Conservation (phyloP, 30 jellyfish, hydroid and myxozoan species). For the Turritopsis rubra region DNA sequence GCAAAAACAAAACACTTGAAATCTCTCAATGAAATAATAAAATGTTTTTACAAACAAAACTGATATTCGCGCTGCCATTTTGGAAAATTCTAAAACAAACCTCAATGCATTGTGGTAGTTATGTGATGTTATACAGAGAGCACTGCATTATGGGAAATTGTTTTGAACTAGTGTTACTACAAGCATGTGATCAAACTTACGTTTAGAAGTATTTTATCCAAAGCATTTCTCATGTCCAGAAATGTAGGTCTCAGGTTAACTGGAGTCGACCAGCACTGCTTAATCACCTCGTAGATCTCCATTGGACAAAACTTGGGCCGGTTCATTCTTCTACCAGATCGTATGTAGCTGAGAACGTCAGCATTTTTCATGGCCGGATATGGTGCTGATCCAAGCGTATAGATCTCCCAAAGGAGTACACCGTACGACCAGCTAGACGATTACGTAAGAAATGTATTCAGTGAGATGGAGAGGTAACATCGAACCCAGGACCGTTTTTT, state of each 20-base stretch:
- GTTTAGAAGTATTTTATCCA: neutral
- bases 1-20: no score
- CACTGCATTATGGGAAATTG: no score
- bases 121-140: no score
- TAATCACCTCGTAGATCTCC: neutral
- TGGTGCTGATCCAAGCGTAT: neutral
- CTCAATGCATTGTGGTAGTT: no score
- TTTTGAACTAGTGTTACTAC: no score
- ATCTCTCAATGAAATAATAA: no score
- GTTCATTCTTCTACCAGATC: neutral
- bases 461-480: neutral
- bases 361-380: constrained; percentile 12
- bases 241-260: neutral
- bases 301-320: neutral
- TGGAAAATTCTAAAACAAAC: no score
- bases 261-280: neutral
- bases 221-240: neutral
- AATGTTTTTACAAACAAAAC: no score
- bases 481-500: no score
- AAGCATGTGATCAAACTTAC: neutral
- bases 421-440: neutral
- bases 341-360: neutral
- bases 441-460: neutral
- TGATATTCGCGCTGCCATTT: no score
- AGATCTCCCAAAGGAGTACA: constrained; percentile 11